Evolutionary conservation across 2,113 vertebrate species (phyloP), one percentile per base, ranked within the genome.

Genomic region (Neodontobutis hainanensis): DNA sequence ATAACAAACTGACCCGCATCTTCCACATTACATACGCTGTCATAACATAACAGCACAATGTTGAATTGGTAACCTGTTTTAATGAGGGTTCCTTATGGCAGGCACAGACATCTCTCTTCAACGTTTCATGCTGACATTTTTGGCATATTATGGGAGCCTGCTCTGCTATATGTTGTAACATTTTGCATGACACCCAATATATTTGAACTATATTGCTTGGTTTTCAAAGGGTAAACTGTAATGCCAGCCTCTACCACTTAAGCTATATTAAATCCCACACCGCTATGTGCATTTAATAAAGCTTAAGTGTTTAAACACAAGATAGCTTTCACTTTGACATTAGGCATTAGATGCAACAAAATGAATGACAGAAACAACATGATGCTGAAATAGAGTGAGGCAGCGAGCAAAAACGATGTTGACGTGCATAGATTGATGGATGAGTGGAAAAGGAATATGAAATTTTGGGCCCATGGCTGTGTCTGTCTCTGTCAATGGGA

Each of bases 401-500:
- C 60, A 80, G 77, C 52, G 65, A 27, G 42, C n/a, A 32, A 65
- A 60, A 51, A 70, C n/a, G 71, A 72, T 6, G 27, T 15, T 75
- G 78, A 82, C 68, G 67, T 48, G 61, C 64, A 16, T 61, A 51
- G 74, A 83, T 43, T 75, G 79, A 84, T 60, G 77, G 77, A 73
- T 76, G 73, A 48, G 53, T 50, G 51, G 47, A 65, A 68, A 68
- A 56, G 70, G 68, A 75, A 74, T 51, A 52, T 61, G 68, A 77
- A 77, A 75, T 73, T 62, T 72, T 61, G 57, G 77, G 65, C 82
- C 80, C 5, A 11, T 82, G 78, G 84, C 83, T 68, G 68, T 60
- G 70, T 60, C 67, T 73, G 72, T 67, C 10, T 80, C 65, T 71
- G 83, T 89, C 77, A 12, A 72, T 75, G 49, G 77, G 78, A 89